Base-by-base conservation (phyloP, 2,888 invertebrate species). In the Corbicula japonica region DNA sequence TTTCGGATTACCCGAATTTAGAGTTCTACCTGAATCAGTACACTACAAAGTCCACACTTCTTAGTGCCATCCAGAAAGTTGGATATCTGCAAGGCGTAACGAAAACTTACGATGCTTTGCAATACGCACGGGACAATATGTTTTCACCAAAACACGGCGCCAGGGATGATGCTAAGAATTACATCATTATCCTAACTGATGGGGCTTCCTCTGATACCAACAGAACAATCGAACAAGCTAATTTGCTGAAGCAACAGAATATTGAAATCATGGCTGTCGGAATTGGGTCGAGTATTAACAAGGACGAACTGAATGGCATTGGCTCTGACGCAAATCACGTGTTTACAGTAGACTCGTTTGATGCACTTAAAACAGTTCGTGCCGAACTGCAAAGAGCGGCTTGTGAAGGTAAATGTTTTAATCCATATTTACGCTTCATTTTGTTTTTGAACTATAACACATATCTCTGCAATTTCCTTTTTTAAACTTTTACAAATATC, bases 21-120 rank as follows among this genome's bases (percentile, higher is more conserved):
- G 84, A 86, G n/a, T 88, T 85, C 35, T 84, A 79, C 62, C 73
- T 87, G 12, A 85, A 85, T 62, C 73, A 81, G n/a, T 83, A 85
- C 62, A 23, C 32, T 0, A 58, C 56, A 10, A 86, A 80, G 70
- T 58, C 73, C 0, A 46, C 74, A 0, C 56, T 85, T 23, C 58
- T 85, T 1, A 54, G 73, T 28, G 83, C 85, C 0, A 71, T 88
- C 10, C 86, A 83, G 62, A 70, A 61, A 30, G 69, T 76, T 12
- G 60, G 60, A 3, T 77, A 83, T 44, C 52, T 72, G 10, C 63
- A 70, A 0, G 83, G 85, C 1, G 61, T 56, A 1, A 86, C 86
- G 10, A 78, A 83, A 26, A 87, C 84, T 0, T 81, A 78, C 26
- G 71, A 65, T 15, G 86, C 81, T 5, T 63, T 88, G 12, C 54